Conservation (phyloP, 2,888 invertebrate genomes). For the Sthenelais limicola region DNA sequence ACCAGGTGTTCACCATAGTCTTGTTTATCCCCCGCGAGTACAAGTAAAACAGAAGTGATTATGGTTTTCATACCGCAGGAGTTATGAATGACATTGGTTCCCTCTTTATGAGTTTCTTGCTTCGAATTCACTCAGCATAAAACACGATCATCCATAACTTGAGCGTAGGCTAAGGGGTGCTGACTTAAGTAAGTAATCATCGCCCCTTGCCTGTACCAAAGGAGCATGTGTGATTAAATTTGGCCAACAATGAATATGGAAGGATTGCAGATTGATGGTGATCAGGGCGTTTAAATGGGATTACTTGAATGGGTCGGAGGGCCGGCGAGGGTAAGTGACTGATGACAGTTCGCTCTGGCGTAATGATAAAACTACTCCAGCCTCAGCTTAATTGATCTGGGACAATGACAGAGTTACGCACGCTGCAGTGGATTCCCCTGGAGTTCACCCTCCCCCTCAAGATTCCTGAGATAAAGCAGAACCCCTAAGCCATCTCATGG, state of each 20-base stretch:
- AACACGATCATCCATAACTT: conserved; percentile 37
- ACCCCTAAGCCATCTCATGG: background rate
- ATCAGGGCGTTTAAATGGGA: conserved; percentile 31
- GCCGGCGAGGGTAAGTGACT: conserved; percentile 17
- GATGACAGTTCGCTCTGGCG: conserved; percentile 26
- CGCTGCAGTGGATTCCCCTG: too few relatives aligned
- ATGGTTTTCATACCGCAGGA: background rate
- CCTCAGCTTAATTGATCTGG: conserved; percentile 27
- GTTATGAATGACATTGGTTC: background rate
- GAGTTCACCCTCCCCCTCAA: background rate
- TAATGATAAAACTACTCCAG: conserved; percentile 26
- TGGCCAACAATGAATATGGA: conserved; percentile 39
- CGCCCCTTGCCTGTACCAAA: conserved; percentile 15
- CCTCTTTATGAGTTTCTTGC: conserved; percentile 21
- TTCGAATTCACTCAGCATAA: conserved; percentile 4
- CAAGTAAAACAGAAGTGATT: too few relatives aligned
- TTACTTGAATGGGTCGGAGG: conserved; percentile 16
- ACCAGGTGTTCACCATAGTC: too few relatives aligned
- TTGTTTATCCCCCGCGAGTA: too few relatives aligned
- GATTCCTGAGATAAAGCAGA: conserved; percentile 32
- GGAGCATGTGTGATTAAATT: conserved; percentile 39
- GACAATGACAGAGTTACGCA: conserved; percentile 26
- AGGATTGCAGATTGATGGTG: conserved; percentile 37
- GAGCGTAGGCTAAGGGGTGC: conserved; percentile 27
- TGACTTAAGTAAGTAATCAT: conserved; percentile 35